Conservation (phyloP, 2,797 vertebrate genomes). For the Microctenopoma steveboyesi region DNA sequence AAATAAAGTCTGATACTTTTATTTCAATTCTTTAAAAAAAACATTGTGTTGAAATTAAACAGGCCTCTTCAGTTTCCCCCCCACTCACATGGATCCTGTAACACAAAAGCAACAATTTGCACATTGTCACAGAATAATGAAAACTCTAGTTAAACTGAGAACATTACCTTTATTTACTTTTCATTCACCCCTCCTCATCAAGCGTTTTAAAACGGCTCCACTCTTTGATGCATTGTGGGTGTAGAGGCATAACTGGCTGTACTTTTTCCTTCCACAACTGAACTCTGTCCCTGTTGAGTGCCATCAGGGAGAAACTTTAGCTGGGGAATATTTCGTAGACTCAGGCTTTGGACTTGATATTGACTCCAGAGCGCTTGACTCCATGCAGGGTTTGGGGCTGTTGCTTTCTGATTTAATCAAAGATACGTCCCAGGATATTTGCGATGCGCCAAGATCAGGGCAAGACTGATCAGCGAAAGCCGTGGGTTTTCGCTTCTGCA, state of each 20-base stretch:
- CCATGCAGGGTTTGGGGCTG: slow-evolving; percentile 68
- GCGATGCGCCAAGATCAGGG: slow-evolving; percentile 62
- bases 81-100: slow-evolving; percentile 18
- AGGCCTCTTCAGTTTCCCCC: neutral
- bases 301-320: slow-evolving; percentile 60
- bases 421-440: slow-evolving; percentile 85
- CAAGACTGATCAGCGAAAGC: slow-evolving; percentile 58
- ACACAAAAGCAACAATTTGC: neutral
- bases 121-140: neutral
- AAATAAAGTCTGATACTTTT: slow-evolving; percentile 37
- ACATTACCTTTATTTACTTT: neutral
- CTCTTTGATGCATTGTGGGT: neutral
- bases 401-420: slow-evolving; percentile 75
- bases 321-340: slow-evolving; percentile 23
- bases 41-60: slow-evolving; percentile 1
- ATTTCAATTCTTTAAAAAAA: slow-evolving; percentile 46
- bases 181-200: neutral
- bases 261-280: no score
- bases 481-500: slow-evolving; percentile 53
- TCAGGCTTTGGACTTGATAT: slow-evolving; percentile 71
- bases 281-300: neutral
- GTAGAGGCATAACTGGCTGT: neutral
- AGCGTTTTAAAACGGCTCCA: no score
- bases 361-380: slow-evolving; percentile 72
- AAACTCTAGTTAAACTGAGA: neutral